Percentiles rank a stretch among this genome's conserved stretches.
Evolutionary conservation across 2,113 vertebrate genomes (phyloP).

Genomic region (Elephantulus edwardii): DNA sequence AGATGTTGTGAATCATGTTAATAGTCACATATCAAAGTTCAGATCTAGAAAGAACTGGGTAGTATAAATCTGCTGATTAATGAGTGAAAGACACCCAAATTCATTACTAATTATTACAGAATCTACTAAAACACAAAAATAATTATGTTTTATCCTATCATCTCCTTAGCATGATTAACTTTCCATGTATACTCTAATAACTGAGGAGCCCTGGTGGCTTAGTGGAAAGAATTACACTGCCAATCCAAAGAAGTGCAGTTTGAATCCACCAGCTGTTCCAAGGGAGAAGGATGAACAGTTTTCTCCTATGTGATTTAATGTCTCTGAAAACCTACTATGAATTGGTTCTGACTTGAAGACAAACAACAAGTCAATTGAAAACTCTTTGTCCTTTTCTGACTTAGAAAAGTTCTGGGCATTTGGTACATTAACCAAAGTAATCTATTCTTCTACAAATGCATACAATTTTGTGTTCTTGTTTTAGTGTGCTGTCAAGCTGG

Average conservation of each 20-base stretch:
- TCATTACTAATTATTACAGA: neutral
- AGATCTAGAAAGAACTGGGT: neutral
- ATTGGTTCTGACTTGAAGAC: no score
- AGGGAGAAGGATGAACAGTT: no score
- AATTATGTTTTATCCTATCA: constrained; percentile 29
- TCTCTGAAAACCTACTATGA: no score
- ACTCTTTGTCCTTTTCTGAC: neutral
- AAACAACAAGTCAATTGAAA: no score
- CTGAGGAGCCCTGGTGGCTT: no score
- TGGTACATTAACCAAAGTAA: neutral
- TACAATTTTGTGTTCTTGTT: neutral
- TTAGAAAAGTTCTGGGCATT: neutral
- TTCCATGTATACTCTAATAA: neutral
- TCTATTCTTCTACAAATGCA: neutral
- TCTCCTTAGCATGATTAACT: neutral
- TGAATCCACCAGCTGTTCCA: no score
- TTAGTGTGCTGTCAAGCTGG: no score
- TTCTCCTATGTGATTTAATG: no score
- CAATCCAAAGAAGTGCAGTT: no score
- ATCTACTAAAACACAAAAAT: neutral
- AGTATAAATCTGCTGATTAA: neutral
- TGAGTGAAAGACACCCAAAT: neutral
- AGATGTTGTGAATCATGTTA: constrained; percentile 4
- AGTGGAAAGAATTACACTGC: no score
- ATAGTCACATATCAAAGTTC: neutral